Evolutionary conservation across 2,797 vertebrate species (phyloP), one percentile per base, ranked within the genome.

Genomic region (Pampus argenteus): DNA sequence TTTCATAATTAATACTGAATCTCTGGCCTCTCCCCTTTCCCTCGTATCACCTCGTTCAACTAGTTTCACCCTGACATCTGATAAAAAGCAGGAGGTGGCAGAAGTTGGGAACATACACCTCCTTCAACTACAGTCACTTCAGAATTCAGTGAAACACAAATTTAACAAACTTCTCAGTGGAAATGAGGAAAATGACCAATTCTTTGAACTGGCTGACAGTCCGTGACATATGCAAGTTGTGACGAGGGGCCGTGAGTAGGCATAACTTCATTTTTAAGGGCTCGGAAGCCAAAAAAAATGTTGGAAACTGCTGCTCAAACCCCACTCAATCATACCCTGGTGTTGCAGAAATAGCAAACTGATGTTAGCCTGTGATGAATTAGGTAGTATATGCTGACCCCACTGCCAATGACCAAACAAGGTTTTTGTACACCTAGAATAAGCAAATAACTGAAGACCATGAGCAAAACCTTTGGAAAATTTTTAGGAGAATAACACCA

Each of bases 341-440:
- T 18, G 64, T 23, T 74, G 49, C 78, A 86, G 69, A 66, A 66
- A 65, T 62, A 66, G 67, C 29, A 51, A 76, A 82, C 75, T 70
- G 78, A 81, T 18, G 51, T 45, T 45, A 68, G 61, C 50, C 66
- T 49, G 38, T 25, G 54, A 77, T 64, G 75, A 74, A 52, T 31
- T n/a, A n/a, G 48, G 42, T 15, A 45, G 49, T 2, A 63, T 76
- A 72, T 9, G 28, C 38, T 77, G 86, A 88, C 71, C 63, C 66
- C 17, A 26, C 23, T 23, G 13, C 5, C 9, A 82, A 59, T 50
- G 61, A 73, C 59, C 25, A 64, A 66, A 34, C 58, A 26, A 67
- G 22, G 50, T 2, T 65, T 74, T 62, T 57, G 52, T 74, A 29
- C 2, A 13, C 14, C 13, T 5, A 5, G 6, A 40, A 4, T 9